A percentile compares a stretch with the other conserved stretches of the same genome.
Conservation (phyloP, 1,140 invertebrate genomes). For the Hylyphantes graminicola region DNA sequence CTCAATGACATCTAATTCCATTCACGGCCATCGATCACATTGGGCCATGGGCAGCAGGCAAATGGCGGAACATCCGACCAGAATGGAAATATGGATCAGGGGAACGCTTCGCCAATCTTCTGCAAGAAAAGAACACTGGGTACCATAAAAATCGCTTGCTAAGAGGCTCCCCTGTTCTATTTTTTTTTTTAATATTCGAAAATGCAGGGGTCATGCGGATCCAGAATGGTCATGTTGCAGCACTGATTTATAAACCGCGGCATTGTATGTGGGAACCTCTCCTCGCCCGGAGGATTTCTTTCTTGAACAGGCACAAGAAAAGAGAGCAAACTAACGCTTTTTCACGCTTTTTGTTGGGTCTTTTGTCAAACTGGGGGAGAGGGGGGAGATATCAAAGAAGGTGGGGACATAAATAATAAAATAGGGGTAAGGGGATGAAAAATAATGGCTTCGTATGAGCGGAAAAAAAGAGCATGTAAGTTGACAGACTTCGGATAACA, state of each 20-base stretch:
- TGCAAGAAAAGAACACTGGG: slow-evolving; percentile 4
- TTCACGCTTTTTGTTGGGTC: slow-evolving; percentile 39
- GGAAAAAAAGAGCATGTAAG: slow-evolving; percentile 36
- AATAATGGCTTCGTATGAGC: slow-evolving; percentile 14
- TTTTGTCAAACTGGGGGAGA: neutral
- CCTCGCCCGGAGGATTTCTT: neutral
- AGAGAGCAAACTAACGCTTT: slow-evolving; percentile 37
- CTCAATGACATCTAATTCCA: slow-evolving; percentile 31
- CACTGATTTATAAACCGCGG: slow-evolving; percentile 47
- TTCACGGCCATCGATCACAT: slow-evolving; percentile 46
- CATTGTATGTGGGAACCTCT: slow-evolving; percentile 23
- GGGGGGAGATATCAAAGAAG: neutral
- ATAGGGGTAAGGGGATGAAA: slow-evolving; percentile 3
- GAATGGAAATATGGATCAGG: slow-evolving; percentile 45
- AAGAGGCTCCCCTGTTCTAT: neutral
- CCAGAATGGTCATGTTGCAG: slow-evolving; percentile 43
- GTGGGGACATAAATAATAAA: neutral
- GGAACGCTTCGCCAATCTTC: slow-evolving; percentile 35
- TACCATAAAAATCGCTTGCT: slow-evolving; percentile 40
- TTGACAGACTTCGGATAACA: slow-evolving; percentile 26
- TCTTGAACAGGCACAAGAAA: neutral
- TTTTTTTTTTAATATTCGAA: neutral
- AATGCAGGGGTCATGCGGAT: slow-evolving; percentile 44
- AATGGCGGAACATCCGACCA: slow-evolving; percentile 34
- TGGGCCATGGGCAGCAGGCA: neutral